Percentiles rank a stretch among this genome's conserved stretches.
phyloP scores from a whole-genome alignment of 53 echinoderm and acorn worm species.

The Arbacia lixula region DNA sequence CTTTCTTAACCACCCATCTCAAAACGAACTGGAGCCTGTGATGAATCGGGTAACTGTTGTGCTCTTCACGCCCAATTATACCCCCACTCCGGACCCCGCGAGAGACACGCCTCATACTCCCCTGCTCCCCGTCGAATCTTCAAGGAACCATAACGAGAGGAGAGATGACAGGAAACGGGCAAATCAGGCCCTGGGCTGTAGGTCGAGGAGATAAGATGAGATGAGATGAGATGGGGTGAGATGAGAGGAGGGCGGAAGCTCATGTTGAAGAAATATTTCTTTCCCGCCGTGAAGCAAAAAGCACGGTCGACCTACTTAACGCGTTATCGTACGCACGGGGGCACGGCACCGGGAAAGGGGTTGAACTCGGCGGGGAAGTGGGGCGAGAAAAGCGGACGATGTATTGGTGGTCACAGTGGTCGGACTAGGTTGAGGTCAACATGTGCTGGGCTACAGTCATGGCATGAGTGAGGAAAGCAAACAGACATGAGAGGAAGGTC shows the following conservation, averaged over 20 bases:
- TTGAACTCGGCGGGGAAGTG: not conserved
- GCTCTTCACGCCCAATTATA: constrained; percentile 5
- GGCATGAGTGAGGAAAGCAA: no score
- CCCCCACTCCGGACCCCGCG: not conserved
- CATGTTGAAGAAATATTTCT: constrained; percentile 23
- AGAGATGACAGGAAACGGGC: not conserved
- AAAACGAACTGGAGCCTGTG: no score
- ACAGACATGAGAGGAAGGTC: no score
- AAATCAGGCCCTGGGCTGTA: constrained; percentile 14
- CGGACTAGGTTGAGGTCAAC: no score
- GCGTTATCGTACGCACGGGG: not conserved
- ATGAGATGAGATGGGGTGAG: not conserved
- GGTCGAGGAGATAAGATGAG: no score
- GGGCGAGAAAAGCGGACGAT: constrained; percentile 1
- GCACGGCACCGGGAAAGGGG: not conserved
- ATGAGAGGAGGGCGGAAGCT: constrained; percentile 25
- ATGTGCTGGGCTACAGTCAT: no score
- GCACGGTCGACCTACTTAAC: constrained; percentile 45
- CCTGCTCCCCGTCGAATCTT: not conserved
- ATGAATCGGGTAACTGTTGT: constrained; percentile 37
- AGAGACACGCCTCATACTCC: constrained; percentile 8
- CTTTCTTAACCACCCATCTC: no score
- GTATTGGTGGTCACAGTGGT: no score
- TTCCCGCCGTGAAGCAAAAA: constrained; percentile 19
- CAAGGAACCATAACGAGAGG: not conserved